Percentiles rank a stretch among this genome's conserved stretches.
phyloP scores from a whole-genome alignment of 2,888 invertebrate species.

The Drosophila imparisetae region DNA sequence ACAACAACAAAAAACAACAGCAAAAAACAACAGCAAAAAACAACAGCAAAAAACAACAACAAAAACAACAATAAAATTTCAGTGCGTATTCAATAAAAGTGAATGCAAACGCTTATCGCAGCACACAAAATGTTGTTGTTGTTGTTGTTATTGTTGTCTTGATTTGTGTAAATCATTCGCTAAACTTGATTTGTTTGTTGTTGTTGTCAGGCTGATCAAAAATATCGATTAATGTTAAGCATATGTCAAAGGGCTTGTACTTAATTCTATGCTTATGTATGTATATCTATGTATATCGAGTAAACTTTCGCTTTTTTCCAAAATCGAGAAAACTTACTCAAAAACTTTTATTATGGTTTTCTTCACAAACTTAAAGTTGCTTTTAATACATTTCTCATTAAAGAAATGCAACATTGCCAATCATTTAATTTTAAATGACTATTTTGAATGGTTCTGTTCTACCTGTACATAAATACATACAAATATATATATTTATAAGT shows the following conservation, averaged over 20 bases:
- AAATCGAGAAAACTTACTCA: background rate
- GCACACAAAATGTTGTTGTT: background rate
- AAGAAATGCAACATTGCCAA: background rate
- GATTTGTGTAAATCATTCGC: background rate
- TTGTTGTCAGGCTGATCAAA: background rate
- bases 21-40: background rate
- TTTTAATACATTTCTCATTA: background rate
- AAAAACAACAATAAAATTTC: background rate
- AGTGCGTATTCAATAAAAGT: constrained; percentile 1
- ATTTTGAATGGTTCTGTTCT: background rate
- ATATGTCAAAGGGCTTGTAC: background rate
- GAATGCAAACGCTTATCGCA: constrained; percentile 3
- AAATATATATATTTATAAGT: background rate
- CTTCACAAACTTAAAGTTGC: background rate
- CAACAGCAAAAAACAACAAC: background rate
- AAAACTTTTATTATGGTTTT: background rate
- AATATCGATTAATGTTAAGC: background rate
- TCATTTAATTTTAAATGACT: background rate
- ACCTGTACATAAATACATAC: background rate
- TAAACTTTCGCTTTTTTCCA: background rate
- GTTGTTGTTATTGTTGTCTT: background rate
- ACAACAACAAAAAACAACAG: constrained; percentile 3
- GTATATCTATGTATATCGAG: no score
- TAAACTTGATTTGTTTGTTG: background rate
- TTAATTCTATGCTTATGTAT: background rate